A percentile compares a stretch with the other conserved stretches of the same genome.
These are phyloP conservation scores for Panthera leo DNA, from an alignment of 2,113 vertebrate genomes.

Conservation along the genomic window DNA sequence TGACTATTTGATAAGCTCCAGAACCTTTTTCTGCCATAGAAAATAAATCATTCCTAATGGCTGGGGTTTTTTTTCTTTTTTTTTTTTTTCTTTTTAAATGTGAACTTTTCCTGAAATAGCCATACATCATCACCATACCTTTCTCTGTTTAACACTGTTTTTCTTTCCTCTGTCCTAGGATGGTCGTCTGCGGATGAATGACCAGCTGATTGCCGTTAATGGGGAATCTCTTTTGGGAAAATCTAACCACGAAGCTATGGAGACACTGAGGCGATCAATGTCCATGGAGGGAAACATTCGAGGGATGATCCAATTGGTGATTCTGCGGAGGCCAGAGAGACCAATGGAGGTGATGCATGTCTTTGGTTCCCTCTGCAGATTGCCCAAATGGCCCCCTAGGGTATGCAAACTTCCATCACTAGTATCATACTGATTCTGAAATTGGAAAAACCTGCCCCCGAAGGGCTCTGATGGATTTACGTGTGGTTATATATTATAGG, in stretches of 20 bases:
- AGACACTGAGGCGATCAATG: slow-evolving; percentile 96
- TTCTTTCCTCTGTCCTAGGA: slow-evolving; percentile 85
- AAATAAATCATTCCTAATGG: slow-evolving; percentile 57
- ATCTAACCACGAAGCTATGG: slow-evolving; percentile 97
- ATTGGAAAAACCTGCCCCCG: not conserved
- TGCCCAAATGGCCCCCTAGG: not conserved
- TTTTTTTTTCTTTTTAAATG: not conserved
- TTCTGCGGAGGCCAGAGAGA: slow-evolving; percentile 87
- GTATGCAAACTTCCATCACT: not conserved
- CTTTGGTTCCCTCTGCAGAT: not conserved
- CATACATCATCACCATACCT: not conserved
- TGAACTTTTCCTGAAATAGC: not conserved
- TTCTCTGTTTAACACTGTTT: not conserved
- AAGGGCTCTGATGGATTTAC: not conserved
- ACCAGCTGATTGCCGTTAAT: slow-evolving; percentile 97
- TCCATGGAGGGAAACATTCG: slow-evolving; percentile 97
- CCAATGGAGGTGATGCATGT: slow-evolving; percentile 79
- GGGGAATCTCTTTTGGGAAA: slow-evolving; percentile 93
- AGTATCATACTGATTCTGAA: not conserved
- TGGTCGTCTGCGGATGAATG: slow-evolving; percentile 92
- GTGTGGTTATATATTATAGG: not conserved
- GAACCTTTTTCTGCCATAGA: slow-evolving; percentile 9
- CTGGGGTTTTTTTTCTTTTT: not conserved
- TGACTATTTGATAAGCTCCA: slow-evolving; percentile 47
- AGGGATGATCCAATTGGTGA: slow-evolving; percentile 95